phyloP scores from a whole-genome alignment of 2,797 vertebrate genomes.

The Hyperoplus immaculatus region DNA sequence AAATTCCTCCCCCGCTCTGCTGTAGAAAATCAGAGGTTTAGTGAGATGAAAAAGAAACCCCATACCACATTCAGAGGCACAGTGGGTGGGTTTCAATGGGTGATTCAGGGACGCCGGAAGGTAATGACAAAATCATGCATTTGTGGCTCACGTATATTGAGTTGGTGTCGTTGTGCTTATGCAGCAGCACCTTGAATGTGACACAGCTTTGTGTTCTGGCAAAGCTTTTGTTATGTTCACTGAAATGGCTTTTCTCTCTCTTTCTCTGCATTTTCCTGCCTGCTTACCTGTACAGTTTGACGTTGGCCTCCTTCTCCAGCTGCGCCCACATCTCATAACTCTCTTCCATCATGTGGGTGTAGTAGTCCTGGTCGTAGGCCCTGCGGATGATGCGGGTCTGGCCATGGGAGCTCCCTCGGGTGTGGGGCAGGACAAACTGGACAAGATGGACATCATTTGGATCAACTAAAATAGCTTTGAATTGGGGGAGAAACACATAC shows the following conservation, averaged over 20 bases:
- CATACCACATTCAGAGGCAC: slow-evolving; percentile 44
- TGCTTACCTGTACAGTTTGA: slow-evolving; percentile 88
- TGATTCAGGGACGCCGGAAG: slow-evolving; percentile 46
- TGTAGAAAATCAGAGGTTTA: slow-evolving; percentile 36
- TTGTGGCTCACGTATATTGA: slow-evolving; percentile 59
- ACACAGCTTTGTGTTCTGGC: slow-evolving; percentile 54
- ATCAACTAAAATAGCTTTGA: neutral
- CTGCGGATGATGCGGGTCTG: slow-evolving; percentile 93
- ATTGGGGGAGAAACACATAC: neutral
- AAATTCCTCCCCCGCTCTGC: slow-evolving; percentile 16
- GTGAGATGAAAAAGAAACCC: slow-evolving; percentile 21
- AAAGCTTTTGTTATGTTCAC: slow-evolving; percentile 50
- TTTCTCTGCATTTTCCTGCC: slow-evolving; percentile 24
- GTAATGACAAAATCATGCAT: slow-evolving; percentile 71
- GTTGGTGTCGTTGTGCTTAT: slow-evolving; percentile 44
- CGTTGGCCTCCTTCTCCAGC: slow-evolving; percentile 87
- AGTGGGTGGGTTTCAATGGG: slow-evolving; percentile 43
- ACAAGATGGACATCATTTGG: neutral
- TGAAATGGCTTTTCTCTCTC: slow-evolving; percentile 53
- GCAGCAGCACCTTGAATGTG: slow-evolving; percentile 53
- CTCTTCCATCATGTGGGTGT: slow-evolving; percentile 91
- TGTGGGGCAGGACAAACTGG: slow-evolving; percentile 92
- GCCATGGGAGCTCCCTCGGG: slow-evolving; percentile 94
- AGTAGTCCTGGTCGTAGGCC: slow-evolving; percentile 86
- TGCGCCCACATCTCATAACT: slow-evolving; percentile 88